Evolutionary conservation across 2,888 invertebrate species (phyloP).

Genomic region (Cataglyphis cursor): DNA sequence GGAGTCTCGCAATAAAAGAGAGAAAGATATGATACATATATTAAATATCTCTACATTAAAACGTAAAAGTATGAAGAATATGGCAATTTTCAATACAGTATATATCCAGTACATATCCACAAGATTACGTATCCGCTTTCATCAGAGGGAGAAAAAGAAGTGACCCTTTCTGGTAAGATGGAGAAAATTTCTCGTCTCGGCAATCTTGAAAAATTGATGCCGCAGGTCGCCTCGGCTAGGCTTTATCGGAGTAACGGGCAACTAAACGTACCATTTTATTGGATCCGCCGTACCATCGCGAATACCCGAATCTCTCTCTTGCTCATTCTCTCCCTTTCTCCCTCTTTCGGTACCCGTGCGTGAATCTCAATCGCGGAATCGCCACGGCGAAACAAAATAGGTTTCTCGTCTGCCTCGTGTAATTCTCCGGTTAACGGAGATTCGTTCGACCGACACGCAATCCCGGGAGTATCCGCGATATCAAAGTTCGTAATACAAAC

Average conservation of each 20-base stretch:
- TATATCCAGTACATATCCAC: background rate
- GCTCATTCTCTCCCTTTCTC: background rate
- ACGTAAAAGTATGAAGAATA: background rate
- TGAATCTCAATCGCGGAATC: slow-evolving; percentile 65
- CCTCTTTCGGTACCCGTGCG: slow-evolving; percentile 46
- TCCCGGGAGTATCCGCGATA: slow-evolving; percentile 40
- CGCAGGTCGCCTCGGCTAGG: slow-evolving; percentile 54
- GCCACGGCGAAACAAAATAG: slow-evolving; percentile 55
- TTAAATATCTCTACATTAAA: background rate
- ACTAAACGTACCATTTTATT: slow-evolving; percentile 75
- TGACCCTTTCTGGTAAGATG: background rate
- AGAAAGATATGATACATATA: background rate
- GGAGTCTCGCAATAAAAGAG: background rate
- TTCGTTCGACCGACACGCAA: slow-evolving; percentile 51
- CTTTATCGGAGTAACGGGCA: slow-evolving; percentile 73
- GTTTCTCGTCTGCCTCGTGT: slow-evolving; percentile 43
- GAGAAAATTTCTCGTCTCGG: slow-evolving; percentile 59
- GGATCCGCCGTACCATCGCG: slow-evolving; percentile 57
- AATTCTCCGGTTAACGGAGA: slow-evolving; percentile 39
- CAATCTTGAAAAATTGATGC: slow-evolving; percentile 75
- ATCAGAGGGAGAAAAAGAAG: background rate
- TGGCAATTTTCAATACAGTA: background rate
- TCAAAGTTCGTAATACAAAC: slow-evolving; percentile 39
- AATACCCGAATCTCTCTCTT: slow-evolving; percentile 46
- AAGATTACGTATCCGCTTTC: slow-evolving; percentile 34